phyloP scores from a whole-genome alignment of 1,140 invertebrate species.

The Parasteatoda tepidariorum region DNA sequence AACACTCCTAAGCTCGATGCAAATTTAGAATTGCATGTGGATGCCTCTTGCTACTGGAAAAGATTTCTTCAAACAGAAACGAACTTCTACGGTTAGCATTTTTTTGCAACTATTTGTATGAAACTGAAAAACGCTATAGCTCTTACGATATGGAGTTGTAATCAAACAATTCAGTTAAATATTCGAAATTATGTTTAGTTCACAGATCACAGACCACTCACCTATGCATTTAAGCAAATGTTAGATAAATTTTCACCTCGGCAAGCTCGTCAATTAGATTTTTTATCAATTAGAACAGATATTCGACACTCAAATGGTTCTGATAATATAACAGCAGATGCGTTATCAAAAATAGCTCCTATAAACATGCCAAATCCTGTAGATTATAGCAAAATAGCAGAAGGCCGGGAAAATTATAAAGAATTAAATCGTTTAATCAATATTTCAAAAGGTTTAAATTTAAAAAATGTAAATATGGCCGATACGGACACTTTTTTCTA shows the following conservation, averaged over 20 bases:
- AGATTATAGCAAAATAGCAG: not conserved
- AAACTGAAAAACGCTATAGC: slow-evolving; percentile 66
- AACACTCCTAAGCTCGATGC: not conserved
- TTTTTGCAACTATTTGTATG: slow-evolving; percentile 67
- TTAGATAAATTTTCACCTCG: not conserved
- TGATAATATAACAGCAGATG: not conserved
- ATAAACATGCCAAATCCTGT: not conserved
- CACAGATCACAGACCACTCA: slow-evolving; percentile 66
- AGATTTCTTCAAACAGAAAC: not conserved
- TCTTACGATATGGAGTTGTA: slow-evolving; percentile 70
- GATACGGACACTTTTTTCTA: not conserved
- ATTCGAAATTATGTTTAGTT: slow-evolving; percentile 64
- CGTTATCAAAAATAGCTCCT: not conserved
- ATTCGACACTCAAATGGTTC: not conserved
- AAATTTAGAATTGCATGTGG: not conserved
- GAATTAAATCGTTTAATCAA: too few relatives aligned
- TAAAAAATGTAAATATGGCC: not conserved
- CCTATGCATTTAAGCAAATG: slow-evolving; percentile 57
- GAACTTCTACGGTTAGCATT: slow-evolving; percentile 62
- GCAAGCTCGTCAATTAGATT: not conserved
- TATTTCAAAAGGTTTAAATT: not conserved
- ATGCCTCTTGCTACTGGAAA: not conserved
- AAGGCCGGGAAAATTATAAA: not conserved
- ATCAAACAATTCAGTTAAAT: slow-evolving; percentile 70
- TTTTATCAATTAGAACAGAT: not conserved